Conservation (phyloP, 2,113 vertebrate genomes). For the Zeus faber region DNA sequence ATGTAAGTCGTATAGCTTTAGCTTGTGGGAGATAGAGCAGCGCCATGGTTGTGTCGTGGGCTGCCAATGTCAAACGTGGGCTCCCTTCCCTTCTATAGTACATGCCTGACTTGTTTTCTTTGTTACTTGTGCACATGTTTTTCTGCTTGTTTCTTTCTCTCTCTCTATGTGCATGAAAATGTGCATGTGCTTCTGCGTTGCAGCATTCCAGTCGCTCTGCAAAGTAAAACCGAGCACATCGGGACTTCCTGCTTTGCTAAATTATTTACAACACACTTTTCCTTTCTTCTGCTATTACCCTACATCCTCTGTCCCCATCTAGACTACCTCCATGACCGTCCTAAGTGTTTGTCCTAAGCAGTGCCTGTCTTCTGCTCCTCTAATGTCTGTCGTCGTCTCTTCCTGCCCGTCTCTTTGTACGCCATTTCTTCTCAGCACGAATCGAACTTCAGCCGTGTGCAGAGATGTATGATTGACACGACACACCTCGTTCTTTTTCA, state of each 20-base stretch:
- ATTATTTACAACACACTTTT: conserved; percentile 62
- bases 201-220: conserved; percentile 18
- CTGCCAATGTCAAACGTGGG: neutral
- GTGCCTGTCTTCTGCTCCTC: neutral
- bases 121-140: conserved; percentile 3
- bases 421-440: neutral
- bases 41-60: conserved; percentile 12
- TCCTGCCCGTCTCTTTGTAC: conserved; percentile 12
- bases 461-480: neutral
- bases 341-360: neutral
- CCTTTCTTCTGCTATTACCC: conserved; percentile 37
- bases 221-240: conserved; percentile 18
- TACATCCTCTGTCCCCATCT: conserved; percentile 27
- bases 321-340: conserved; percentile 9
- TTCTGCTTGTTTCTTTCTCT: conserved; percentile 11
- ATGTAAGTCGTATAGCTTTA: conserved; percentile 39
- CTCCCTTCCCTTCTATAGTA: conserved; percentile 16
- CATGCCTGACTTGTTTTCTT: conserved; percentile 7
- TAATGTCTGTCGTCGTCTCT: neutral
- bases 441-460: neutral
- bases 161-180: conserved; percentile 4
- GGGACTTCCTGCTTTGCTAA: conserved; percentile 53
- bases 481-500: conserved; percentile 13
- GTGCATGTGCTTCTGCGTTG: conserved; percentile 17
- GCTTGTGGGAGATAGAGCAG: conserved; percentile 16